Percentiles rank a stretch among this genome's conserved stretches.
Evolutionary conservation across 2,113 vertebrate species (phyloP).

Genomic region (Sphaerodactylus townsendi): DNA sequence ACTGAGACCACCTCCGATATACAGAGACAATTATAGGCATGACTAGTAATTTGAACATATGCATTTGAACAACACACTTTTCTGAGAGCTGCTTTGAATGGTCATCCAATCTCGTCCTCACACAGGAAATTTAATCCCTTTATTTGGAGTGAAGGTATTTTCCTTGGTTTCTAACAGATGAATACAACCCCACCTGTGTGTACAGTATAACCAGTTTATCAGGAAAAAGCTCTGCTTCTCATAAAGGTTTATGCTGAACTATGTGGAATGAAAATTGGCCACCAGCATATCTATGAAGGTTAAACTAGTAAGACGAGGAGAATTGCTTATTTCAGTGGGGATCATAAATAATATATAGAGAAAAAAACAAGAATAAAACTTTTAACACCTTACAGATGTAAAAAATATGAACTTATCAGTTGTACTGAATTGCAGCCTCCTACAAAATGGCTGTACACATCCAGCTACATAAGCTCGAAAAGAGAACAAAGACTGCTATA

Average conservation of each 20-base stretch:
- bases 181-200: slow-evolving; percentile 21
- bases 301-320: slow-evolving; percentile 38
- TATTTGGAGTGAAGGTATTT: slow-evolving; percentile 22
- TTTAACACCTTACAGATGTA: slow-evolving; percentile 44
- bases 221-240: slow-evolving; percentile 38
- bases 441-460: slow-evolving; percentile 50
- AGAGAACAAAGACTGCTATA: slow-evolving; percentile 81
- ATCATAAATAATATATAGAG: slow-evolving; percentile 28
- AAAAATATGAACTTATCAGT: slow-evolving; percentile 9
- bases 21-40: neutral
- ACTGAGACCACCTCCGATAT: neutral
- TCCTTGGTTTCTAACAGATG: slow-evolving; percentile 45
- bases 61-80: neutral
- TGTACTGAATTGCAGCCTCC: slow-evolving; percentile 26
- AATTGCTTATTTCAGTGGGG: slow-evolving; percentile 20
- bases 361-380: slow-evolving; percentile 43
- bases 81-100: neutral
- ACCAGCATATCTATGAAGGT: slow-evolving; percentile 13
- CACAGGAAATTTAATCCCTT: slow-evolving; percentile 42
- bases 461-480: slow-evolving; percentile 66
- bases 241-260: slow-evolving; percentile 45
- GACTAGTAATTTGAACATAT: neutral
- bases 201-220: slow-evolving; percentile 59
- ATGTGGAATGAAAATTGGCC: slow-evolving; percentile 33
- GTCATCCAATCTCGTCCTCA: slow-evolving; percentile 8